Conservation (phyloP, 2,888 invertebrate species). For the Drosophila anomelani region DNA sequence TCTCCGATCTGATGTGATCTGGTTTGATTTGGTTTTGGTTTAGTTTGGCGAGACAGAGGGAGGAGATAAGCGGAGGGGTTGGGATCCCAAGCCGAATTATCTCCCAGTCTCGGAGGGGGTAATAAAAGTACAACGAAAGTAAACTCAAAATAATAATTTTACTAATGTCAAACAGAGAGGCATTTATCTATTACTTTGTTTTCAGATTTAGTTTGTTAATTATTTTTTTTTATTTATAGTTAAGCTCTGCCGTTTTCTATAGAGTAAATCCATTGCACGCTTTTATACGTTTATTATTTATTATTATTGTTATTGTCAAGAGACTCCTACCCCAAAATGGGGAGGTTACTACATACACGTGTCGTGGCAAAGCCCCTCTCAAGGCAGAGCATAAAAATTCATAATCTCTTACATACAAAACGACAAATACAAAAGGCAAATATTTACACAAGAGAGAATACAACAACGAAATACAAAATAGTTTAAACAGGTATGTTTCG, state of each 20-base stretch:
- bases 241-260: neutral
- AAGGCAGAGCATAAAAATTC: constrained; percentile 36
- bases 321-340: neutral
- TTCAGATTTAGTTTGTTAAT: neutral
- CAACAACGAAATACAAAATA: constrained; percentile 9
- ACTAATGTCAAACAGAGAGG: neutral
- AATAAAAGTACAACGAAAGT: neutral
- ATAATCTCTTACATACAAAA: constrained; percentile 40
- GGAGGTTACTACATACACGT: constrained; percentile 22
- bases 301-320: neutral
- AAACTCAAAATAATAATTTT: no score
- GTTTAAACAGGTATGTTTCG: constrained; percentile 32
- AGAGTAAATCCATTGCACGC: neutral
- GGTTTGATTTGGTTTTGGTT: constrained; percentile 33
- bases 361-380: constrained; percentile 25
- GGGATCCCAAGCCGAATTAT: constrained; percentile 16
- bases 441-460: constrained; percentile 21
- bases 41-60: neutral
- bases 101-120: neutral
- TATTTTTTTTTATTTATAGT: neutral
- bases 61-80: no score
- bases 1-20: constrained; percentile 35
- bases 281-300: neutral
- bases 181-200: neutral
- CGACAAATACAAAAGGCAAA: constrained; percentile 33